Conservation (phyloP, 2,888 invertebrate genomes). For the Elmis aenea region DNA sequence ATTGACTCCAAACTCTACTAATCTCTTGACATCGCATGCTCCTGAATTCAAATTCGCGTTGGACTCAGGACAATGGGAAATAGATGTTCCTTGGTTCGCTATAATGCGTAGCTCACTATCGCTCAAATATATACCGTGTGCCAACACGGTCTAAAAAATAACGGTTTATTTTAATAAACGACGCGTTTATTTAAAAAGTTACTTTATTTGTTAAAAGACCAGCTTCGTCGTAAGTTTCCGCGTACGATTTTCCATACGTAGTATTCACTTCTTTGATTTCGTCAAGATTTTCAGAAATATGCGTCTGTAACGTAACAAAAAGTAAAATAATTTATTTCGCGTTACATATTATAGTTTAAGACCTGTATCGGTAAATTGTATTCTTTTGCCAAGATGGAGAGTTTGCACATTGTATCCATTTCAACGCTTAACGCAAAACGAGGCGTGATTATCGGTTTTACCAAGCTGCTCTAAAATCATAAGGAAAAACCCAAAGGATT, state of each 20-base stretch:
- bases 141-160: constrained; percentile 64
- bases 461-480: constrained; percentile 61
- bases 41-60: constrained; percentile 79
- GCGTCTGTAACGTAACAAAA: constrained; percentile 58
- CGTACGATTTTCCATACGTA: constrained; percentile 60
- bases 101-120: constrained; percentile 65
- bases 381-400: constrained; percentile 63
- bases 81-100: constrained; percentile 55
- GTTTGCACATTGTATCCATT: constrained; percentile 59
- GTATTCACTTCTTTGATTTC: constrained; percentile 65
- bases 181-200: constrained; percentile 23
- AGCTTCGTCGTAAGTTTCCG: constrained; percentile 70
- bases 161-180: background rate
- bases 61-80: constrained; percentile 85
- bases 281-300: constrained; percentile 73
- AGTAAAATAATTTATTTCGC: background rate
- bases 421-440: constrained; percentile 80
- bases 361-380: constrained; percentile 73
- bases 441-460: constrained; percentile 78
- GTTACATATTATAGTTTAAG: too few species aligned
- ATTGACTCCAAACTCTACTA: constrained; percentile 60
- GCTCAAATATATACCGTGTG: constrained; percentile 74
- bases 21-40: constrained; percentile 67
- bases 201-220: constrained; percentile 72
- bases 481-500: too few species aligned